Conservation (phyloP, 1,140 invertebrate genomes). For the Drosophila bifasciata region DNA sequence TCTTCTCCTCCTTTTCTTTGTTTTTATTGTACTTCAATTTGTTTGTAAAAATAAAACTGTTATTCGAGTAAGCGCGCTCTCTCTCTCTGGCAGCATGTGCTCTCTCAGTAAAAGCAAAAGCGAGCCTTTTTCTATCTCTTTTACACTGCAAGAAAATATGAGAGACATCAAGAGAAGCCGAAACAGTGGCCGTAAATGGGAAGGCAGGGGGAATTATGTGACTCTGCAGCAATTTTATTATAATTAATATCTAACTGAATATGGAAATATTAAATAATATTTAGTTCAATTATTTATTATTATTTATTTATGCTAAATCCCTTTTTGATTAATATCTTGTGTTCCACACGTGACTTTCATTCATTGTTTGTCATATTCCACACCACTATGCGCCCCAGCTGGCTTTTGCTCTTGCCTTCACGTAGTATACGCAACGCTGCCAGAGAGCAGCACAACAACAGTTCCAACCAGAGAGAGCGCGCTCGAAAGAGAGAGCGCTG, state of each 20-base stretch:
- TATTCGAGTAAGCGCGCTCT: conserved; percentile 48
- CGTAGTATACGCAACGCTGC: conserved; percentile 65
- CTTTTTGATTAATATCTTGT: not conserved
- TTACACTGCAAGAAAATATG: conserved; percentile 56
- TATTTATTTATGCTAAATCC: too few species aligned
- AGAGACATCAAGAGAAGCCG: not conserved
- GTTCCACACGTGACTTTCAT: too few species aligned
- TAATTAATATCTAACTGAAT: too few species aligned
- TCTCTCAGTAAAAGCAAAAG: conserved; percentile 18
- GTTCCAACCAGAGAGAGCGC: conserved; percentile 8
- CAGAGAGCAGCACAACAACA: conserved; percentile 7
- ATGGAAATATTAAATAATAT: too few species aligned
- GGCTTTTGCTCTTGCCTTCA: conserved; percentile 43
- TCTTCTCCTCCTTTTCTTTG: conserved; percentile 34
- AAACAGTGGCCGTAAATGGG: conserved; percentile 12
- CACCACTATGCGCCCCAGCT: conserved; percentile 40
- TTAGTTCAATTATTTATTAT: too few species aligned
- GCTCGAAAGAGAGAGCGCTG: conserved; percentile 28
- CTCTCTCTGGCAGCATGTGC: conserved; percentile 12
- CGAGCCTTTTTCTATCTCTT: conserved; percentile 25
- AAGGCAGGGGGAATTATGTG: not conserved
- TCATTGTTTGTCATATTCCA: not conserved
- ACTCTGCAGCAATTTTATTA: too few species aligned
- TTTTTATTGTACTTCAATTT: conserved; percentile 37
- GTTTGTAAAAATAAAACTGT: conserved; percentile 71